Conservation (phyloP, 2,797 vertebrate species). For the Sternarchorhynchus goeldii region DNA sequence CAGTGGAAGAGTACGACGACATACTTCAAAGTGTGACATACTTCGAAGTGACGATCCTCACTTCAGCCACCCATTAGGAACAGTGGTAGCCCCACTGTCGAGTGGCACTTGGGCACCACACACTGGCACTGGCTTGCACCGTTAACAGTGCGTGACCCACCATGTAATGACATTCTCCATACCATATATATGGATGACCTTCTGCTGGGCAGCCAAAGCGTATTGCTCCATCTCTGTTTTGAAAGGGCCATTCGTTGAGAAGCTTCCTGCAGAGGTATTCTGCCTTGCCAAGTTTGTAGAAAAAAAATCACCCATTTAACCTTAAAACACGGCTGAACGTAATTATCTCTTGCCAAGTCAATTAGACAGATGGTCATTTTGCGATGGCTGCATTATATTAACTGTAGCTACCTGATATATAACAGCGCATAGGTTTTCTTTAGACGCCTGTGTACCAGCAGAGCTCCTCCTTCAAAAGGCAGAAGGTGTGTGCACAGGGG, state of each 20-base stretch:
- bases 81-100: no score
- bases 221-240: not conserved
- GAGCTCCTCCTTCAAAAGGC: constrained; percentile 27
- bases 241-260: not conserved
- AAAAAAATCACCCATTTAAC: not conserved
- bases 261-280: constrained; percentile 4
- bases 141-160: not conserved
- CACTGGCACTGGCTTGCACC: not conserved
- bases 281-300: not conserved
- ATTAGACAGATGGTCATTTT: not conserved
- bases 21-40: no score
- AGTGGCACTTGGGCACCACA: not conserved
- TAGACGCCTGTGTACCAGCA: not conserved
- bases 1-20: no score
- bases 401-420: not conserved
- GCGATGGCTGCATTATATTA: not conserved
- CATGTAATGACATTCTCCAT: not conserved
- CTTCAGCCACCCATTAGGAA: not conserved
- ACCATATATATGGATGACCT: not conserved
- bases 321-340: not conserved
- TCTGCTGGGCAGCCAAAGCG: not conserved
- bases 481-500: constrained; percentile 23
- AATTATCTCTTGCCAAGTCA: not conserved
- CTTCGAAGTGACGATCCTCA: no score
- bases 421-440: not conserved